Evolutionary conservation across 2,797 vertebrate species (phyloP).

Genomic region (Cynodonichthys magdalenae): DNA sequence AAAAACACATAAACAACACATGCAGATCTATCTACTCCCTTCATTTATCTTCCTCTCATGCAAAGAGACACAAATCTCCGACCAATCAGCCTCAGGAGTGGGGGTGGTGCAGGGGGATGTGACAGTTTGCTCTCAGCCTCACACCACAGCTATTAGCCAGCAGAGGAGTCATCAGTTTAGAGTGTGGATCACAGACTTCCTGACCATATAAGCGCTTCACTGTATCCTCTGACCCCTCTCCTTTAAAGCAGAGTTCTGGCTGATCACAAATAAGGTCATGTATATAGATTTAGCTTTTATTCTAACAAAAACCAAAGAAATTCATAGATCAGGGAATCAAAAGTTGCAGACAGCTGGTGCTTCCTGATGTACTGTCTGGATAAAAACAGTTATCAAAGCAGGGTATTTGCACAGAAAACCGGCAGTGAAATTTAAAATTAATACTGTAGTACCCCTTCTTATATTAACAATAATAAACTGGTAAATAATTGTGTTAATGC

Average conservation of each 20-base stretch:
- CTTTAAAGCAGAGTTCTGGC: constrained; percentile 27
- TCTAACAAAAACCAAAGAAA: constrained; percentile 1
- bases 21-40: constrained; percentile 16
- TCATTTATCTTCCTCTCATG: constrained; percentile 40
- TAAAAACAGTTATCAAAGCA: not conserved
- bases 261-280: constrained; percentile 16
- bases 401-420: no score
- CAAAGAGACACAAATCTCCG: constrained; percentile 52
- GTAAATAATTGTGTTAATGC: no score
- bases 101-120: constrained; percentile 26
- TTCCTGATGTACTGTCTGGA: not conserved
- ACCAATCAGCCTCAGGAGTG: constrained; percentile 17
- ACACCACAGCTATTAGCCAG: constrained; percentile 49
- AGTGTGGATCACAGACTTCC: constrained; percentile 52
- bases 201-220: constrained; percentile 30
- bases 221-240: constrained; percentile 10
- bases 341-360: not conserved
- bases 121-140: constrained; percentile 37
- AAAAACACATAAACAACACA: constrained; percentile 10
- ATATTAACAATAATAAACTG: not conserved
- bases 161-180: constrained; percentile 43
- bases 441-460: no score
- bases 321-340: not conserved
- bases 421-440: not conserved
- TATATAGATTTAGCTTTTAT: constrained; percentile 14